Conservation (phyloP, 1,140 invertebrate species). For the Listronotus oregonensis region DNA sequence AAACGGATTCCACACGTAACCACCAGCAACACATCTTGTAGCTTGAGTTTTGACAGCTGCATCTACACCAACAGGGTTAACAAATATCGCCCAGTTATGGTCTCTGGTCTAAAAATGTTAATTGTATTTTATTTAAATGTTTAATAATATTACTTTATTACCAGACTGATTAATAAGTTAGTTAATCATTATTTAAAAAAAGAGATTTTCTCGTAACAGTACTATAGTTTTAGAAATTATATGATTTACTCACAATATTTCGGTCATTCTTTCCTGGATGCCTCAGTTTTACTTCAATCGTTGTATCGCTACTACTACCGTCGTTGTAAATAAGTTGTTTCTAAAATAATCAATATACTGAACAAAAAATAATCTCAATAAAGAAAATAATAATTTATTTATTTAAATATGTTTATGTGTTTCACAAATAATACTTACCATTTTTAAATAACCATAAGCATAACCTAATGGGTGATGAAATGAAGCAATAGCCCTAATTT, state of each 20-base stretch:
- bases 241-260: constrained; percentile 68
- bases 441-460: constrained; percentile 83
- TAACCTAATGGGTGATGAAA: constrained; percentile 89
- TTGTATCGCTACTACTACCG: constrained; percentile 84
- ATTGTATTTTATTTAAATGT: no score
- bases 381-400: no score
- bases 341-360: constrained; percentile 56
- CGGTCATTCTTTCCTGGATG: constrained; percentile 82
- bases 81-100: constrained; percentile 92
- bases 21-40: constrained; percentile 85
- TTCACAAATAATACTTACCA: constrained; percentile 62
- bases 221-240: background rate
- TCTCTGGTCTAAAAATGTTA: constrained; percentile 67
- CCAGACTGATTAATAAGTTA: no score
- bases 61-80: constrained; percentile 92
- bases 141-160: no score
- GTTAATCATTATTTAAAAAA: no score
- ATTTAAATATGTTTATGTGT: no score
- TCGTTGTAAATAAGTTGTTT: constrained; percentile 86
- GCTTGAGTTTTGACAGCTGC: constrained; percentile 78
- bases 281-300: constrained; percentile 84
- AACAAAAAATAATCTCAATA: no score
- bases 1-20: constrained; percentile 92
- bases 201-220: no score
- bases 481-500: constrained; percentile 85